Conservation (phyloP, 2,113 vertebrate genomes). For the Oncorhynchus masou region DNA sequence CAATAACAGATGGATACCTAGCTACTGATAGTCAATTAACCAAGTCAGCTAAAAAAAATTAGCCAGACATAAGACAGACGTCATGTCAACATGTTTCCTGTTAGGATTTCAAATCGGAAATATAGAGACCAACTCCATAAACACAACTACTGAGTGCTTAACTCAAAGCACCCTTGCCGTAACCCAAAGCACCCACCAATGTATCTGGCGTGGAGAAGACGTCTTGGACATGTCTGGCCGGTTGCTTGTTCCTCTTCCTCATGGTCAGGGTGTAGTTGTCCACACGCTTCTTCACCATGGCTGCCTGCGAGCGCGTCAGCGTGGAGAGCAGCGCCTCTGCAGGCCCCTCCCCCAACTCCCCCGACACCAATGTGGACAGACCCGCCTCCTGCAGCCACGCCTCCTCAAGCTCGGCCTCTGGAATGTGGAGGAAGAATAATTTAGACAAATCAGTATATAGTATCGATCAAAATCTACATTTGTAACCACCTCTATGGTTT, state of each 20-base stretch:
- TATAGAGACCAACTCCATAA: too few relatives aligned
- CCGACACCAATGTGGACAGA: constrained; percentile 83
- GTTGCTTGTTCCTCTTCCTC: constrained; percentile 83
- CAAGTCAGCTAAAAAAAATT: too few relatives aligned
- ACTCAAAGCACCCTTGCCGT: too few relatives aligned
- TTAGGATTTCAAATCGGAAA: too few relatives aligned
- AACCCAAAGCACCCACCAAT: constrained; percentile 66
- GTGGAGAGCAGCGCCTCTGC: constrained; percentile 89
- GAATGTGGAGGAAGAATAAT: too few relatives aligned
- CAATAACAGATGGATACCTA: too few relatives aligned
- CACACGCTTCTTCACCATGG: constrained; percentile 86
- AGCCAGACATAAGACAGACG: too few relatives aligned
- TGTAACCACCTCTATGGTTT: too few relatives aligned
- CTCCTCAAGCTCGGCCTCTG: constrained; percentile 90
- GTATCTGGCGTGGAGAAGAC: constrained; percentile 79
- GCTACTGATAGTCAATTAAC: too few relatives aligned
- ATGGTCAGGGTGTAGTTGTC: constrained; percentile 91
- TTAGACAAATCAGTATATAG: too few relatives aligned
- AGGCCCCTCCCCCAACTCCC: constrained; percentile 67
- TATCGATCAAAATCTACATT: too few relatives aligned
- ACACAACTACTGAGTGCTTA: too few relatives aligned
- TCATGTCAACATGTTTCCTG: constrained; percentile 8
- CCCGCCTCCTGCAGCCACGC: constrained; percentile 93
- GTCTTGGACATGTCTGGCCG: constrained; percentile 86
- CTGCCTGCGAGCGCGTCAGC: constrained; percentile 86